A percentile compares a stretch with the other conserved stretches of the same genome.
Conservation (phyloP, 2,797 vertebrate genomes). For the Adrianichthys oophorus region DNA sequence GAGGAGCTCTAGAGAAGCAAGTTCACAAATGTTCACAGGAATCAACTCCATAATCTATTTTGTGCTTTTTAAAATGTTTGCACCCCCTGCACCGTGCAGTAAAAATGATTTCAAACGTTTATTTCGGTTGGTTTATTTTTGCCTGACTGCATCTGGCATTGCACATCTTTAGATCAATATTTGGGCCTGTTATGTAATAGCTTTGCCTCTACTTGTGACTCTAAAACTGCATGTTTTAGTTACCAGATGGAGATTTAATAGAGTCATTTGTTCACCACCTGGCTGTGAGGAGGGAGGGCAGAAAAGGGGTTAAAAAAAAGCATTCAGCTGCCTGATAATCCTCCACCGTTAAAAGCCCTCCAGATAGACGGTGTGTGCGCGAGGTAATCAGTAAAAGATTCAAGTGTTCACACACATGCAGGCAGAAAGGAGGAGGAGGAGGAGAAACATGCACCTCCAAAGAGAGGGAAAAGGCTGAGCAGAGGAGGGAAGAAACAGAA, state of each 20-base stretch:
- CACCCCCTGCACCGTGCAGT: too few species aligned
- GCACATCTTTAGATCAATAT: background rate
- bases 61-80: too few species aligned
- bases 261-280: slow-evolving; percentile 6
- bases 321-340: slow-evolving; percentile 64
- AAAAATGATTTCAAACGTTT: too few species aligned
- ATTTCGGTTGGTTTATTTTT: too few species aligned
- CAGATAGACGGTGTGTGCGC: slow-evolving; percentile 64
- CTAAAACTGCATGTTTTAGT: background rate
- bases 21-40: too few species aligned
- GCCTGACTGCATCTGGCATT: background rate
- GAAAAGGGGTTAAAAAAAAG: slow-evolving; percentile 61
- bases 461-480: slow-evolving; percentile 62
- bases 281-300: slow-evolving; percentile 26
- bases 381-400: slow-evolving; percentile 78
- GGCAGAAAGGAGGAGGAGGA: slow-evolving; percentile 20
- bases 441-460: slow-evolving; percentile 23
- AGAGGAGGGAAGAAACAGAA: slow-evolving; percentile 62
- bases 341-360: slow-evolving; percentile 68
- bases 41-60: too few species aligned
- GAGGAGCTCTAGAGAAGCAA: too few species aligned
- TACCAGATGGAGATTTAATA: slow-evolving; percentile 8
- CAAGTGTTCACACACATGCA: slow-evolving; percentile 53
- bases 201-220: background rate
- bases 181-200: background rate